Percentiles rank a stretch among this genome's conserved stretches.
These are phyloP conservation scores for Halcyon leucocephala DNA, from an alignment of 2,797 vertebrate species.

Conservation along the genomic window DNA sequence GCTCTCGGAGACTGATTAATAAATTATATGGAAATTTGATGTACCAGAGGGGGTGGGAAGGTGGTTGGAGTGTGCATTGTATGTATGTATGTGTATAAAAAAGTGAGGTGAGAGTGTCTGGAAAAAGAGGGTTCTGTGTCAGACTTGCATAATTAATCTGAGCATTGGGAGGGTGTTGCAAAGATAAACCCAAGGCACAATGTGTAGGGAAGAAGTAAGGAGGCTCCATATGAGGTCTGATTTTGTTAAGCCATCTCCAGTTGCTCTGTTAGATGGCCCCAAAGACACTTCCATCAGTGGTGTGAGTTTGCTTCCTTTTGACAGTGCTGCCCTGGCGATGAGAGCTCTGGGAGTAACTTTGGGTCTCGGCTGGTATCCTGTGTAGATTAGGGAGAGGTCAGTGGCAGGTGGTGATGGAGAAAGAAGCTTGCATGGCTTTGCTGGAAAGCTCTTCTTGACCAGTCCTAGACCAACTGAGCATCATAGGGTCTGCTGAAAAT, in stretches of 20 bases:
- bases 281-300: not conserved
- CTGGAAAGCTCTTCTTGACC: not conserved
- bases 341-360: not conserved
- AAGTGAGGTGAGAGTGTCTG: not conserved
- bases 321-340: not conserved
- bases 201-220: not conserved
- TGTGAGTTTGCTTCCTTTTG: not conserved
- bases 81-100: accelerated
- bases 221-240: accelerated
- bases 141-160: not conserved
- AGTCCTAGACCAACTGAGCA: not conserved
- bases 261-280: not conserved
- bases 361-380: not conserved
- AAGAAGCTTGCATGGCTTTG: not conserved
- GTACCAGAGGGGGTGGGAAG: not conserved
- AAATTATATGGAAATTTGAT: not conserved
- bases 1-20: not conserved
- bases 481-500: not conserved
- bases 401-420: not conserved
- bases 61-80: not conserved
- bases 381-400: not conserved
- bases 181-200: not conserved
- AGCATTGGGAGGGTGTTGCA: not conserved
- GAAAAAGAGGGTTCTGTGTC: not conserved
- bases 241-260: not conserved